A percentile compares a stretch with the other conserved stretches of the same genome.
These are phyloP conservation scores for Pristionchus fissidentatus DNA, from an alignment of 2,888 invertebrate species.

Conservation along the genomic window DNA sequence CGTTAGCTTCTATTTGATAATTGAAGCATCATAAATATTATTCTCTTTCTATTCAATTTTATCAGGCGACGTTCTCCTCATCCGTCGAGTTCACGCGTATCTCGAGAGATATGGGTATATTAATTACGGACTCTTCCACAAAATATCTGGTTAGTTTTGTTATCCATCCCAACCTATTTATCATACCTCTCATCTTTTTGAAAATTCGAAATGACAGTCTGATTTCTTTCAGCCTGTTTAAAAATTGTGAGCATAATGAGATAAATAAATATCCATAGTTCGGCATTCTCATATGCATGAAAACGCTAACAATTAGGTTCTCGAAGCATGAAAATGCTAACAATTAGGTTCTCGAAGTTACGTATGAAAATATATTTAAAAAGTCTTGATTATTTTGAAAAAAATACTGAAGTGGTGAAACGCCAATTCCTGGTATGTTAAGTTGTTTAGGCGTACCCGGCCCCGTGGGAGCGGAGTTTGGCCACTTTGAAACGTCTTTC, in stretches of 20 bases:
- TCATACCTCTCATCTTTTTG: not conserved
- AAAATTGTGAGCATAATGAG: too few relatives aligned
- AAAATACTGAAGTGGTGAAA: too few relatives aligned
- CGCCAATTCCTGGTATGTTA: not conserved
- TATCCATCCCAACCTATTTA: not conserved
- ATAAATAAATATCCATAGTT: too few relatives aligned
- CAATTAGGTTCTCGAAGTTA: too few relatives aligned
- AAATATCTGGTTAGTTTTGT: conserved; percentile 47
- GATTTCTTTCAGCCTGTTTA: too few relatives aligned
- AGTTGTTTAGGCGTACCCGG: not conserved
- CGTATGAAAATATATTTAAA: too few relatives aligned
- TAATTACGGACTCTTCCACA: conserved; percentile 91
- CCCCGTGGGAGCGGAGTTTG: too few relatives aligned
- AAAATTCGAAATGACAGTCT: not conserved
- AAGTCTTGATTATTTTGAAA: not conserved
- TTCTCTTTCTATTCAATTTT: not conserved
- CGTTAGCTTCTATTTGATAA: not conserved
- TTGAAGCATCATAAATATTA: not conserved
- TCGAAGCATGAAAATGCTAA: too few relatives aligned
- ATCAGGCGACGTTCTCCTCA: conserved; percentile 86
- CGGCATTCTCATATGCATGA: too few relatives aligned
- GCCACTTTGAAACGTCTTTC: too few relatives aligned
- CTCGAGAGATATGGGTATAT: conserved; percentile 95
- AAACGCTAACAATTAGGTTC: too few relatives aligned
- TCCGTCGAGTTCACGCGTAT: conserved; percentile 89